Evolutionary conservation across 2,113 vertebrate species (phyloP).

Genomic region (Callorhinus ursinus): DNA sequence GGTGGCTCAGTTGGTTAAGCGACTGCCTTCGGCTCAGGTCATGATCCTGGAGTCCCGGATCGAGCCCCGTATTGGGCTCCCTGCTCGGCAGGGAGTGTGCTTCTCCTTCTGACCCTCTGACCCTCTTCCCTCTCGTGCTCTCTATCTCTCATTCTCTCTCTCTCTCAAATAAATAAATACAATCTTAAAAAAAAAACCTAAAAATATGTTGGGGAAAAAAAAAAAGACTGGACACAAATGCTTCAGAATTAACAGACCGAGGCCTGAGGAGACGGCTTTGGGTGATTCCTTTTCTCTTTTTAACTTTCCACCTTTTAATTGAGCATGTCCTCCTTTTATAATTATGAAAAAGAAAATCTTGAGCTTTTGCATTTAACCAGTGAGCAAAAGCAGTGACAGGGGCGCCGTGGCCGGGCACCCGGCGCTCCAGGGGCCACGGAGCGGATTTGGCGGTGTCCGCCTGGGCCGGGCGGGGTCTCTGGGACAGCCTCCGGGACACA

Average conservation of each 20-base stretch:
- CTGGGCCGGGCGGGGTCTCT: fast-evolving
- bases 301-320: background rate
- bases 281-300: background rate
- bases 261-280: background rate
- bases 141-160: too few species aligned
- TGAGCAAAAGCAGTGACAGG: background rate
- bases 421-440: too few species aligned
- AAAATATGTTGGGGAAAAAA: background rate
- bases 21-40: too few species aligned
- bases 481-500: background rate
- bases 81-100: too few species aligned
- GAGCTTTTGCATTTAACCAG: background rate
- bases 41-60: too few species aligned
- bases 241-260: background rate
- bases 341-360: background rate
- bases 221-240: background rate
- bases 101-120: too few species aligned
- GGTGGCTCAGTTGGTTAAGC: too few species aligned
- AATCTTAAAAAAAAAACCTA: background rate
- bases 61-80: too few species aligned
- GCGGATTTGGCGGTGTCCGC: fast-evolving
- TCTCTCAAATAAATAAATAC: too few species aligned
- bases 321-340: background rate
- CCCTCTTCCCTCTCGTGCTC: too few species aligned
- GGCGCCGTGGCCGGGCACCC: background rate